A percentile compares a stretch with the other conserved stretches of the same genome.
phyloP scores from a whole-genome alignment of 2,797 vertebrate species.

The Enteromius fasciolatus region DNA sequence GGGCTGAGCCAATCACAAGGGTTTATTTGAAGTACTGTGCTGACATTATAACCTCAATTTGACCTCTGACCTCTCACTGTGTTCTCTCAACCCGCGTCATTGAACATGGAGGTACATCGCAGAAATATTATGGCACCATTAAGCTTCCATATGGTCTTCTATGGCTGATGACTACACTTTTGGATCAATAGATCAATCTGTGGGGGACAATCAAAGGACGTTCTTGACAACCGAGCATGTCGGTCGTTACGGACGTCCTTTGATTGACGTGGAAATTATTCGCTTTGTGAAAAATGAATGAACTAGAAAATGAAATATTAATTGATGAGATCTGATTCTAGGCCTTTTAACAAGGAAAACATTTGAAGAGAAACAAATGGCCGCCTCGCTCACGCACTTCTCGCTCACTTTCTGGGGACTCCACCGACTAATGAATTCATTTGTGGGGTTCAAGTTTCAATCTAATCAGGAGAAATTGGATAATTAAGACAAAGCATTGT shows the following conservation, averaged over 20 bases:
- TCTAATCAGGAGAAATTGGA: slow-evolving; percentile 76
- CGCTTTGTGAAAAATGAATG: slow-evolving; percentile 12
- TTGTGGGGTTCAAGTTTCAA: slow-evolving; percentile 75
- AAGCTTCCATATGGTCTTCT: not conserved
- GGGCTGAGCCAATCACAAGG: slow-evolving; percentile 32
- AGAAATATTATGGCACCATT: slow-evolving; percentile 23
- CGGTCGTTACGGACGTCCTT: slow-evolving; percentile 2
- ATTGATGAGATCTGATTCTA: slow-evolving; percentile 5
- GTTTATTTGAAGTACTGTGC: slow-evolving; percentile 6
- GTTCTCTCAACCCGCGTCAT: slow-evolving; percentile 1
- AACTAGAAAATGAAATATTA: slow-evolving; percentile 29
- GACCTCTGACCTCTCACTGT: slow-evolving; percentile 27
- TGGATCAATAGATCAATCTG: slow-evolving; percentile 29
- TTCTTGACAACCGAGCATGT: not conserved
- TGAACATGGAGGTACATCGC: slow-evolving; percentile 6
- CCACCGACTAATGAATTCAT: slow-evolving; percentile 72
- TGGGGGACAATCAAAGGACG: slow-evolving; percentile 23
- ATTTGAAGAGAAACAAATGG: slow-evolving; percentile 27
- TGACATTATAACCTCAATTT: slow-evolving; percentile 40
- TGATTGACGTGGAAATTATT: slow-evolving; percentile 1
- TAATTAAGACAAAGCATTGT: slow-evolving; percentile 76
- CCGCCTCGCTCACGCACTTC: slow-evolving; percentile 12
- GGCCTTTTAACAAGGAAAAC: not conserved
- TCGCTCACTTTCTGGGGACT: slow-evolving; percentile 61
- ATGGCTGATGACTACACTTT: slow-evolving; percentile 1